Base-by-base conservation (phyloP, 2,888 invertebrate species). In the Lycia hirtaria region DNA sequence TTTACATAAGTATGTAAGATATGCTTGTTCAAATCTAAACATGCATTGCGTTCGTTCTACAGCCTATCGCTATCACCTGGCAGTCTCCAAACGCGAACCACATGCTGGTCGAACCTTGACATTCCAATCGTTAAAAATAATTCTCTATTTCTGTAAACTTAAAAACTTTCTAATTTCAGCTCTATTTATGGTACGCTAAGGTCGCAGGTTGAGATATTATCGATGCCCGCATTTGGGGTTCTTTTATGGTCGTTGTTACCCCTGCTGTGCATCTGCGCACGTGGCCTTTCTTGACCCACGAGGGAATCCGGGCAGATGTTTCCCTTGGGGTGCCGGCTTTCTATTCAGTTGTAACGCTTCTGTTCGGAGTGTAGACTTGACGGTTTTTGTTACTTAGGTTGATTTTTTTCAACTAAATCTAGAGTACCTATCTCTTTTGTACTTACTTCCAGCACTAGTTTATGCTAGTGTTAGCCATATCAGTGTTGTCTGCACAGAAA, bases 51-150 rank as follows among this genome's bases (percentile, higher is more conserved):
- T 47, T 15, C 62, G 60, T 62, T 65, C 61, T 53, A 67, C 61
- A 67, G 67, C 64, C 71, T 69, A 79, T 74, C 72, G 68, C 73
- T 79, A 83, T 87, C 86, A 87, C 81, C 83, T 85, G 83, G 80
- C 76, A 78, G 78, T 82, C 74, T 80, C 72, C 71, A 74, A 85
- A 83, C 81, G 81, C 78, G 78, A 86, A 79, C 85, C 88, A 85
- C 85, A 85, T 87, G 85, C 81, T 83, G 77, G 78, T 83, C 75
- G 79, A 88, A 87, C 91, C 89, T 90, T 88, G 91, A 90, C 89
- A 90, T 92, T 90, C 91, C 86, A 69, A 75, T 76, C 78, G 87
- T 84, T 89, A 89, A 88, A 90, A 92, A 92, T 90, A 91, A 88
- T 86, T 81, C 81, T 85, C 85, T 87, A 88, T 88, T 91, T 88